These are phyloP conservation scores for Bombus pascuorum DNA, from an alignment of 1,140 invertebrate species.

Conservation along the genomic window DNA sequence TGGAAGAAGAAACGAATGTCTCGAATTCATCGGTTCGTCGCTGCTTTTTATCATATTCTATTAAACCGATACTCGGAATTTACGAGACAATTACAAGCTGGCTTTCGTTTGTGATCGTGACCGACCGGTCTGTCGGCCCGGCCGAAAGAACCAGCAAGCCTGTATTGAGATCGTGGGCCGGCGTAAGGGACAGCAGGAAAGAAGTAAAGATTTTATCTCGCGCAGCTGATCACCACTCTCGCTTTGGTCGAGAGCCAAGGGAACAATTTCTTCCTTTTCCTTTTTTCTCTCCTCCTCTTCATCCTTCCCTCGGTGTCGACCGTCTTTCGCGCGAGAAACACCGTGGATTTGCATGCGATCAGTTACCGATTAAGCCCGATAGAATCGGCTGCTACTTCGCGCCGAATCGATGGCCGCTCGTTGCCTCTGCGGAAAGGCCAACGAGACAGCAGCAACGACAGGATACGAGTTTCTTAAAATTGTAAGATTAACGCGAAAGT, in stretches of 20 bases:
- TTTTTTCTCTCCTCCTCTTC: not conserved
- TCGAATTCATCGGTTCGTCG: constrained; percentile 6
- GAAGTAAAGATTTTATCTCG: constrained; percentile 69
- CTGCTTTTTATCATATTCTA: constrained; percentile 45
- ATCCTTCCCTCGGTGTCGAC: constrained; percentile 15
- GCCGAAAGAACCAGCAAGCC: constrained; percentile 28
- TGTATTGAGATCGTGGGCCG: constrained; percentile 60
- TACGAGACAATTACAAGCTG: constrained; percentile 53
- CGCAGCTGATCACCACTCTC: constrained; percentile 56
- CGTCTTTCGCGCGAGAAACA: constrained; percentile 39
- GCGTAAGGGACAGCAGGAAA: constrained; percentile 49
- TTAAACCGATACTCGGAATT: constrained; percentile 54
- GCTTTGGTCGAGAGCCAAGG: constrained; percentile 48
- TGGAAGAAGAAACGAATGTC: constrained; percentile 11
- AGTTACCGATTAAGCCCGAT: constrained; percentile 71
- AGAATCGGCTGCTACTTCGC: constrained; percentile 56
- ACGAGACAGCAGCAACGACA: too few relatives aligned
- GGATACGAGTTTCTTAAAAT: too few relatives aligned
- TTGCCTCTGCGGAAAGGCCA: too few relatives aligned
- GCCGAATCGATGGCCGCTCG: constrained; percentile 34
- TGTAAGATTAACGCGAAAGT: too few relatives aligned
- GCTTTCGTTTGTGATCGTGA: constrained; percentile 53
- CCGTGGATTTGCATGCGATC: constrained; percentile 70
- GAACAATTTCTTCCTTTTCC: constrained; percentile 14
- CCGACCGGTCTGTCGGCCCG: constrained; percentile 35